Conservation (phyloP, 2,797 vertebrate species). For the Platalea minor region DNA sequence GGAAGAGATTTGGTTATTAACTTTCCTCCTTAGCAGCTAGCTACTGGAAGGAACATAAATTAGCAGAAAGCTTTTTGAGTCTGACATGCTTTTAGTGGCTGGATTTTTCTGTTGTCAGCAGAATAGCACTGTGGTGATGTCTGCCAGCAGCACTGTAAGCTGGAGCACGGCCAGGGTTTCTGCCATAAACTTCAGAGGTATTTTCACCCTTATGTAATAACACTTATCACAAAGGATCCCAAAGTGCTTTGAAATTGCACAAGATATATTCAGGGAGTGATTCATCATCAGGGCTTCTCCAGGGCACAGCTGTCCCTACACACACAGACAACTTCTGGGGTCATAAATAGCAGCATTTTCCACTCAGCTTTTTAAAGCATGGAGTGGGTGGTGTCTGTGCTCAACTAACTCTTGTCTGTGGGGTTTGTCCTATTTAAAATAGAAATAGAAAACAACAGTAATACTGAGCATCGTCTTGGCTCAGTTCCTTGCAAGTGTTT, state of each 20-base stretch:
- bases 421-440: not conserved
- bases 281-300: not conserved
- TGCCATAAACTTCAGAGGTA: not conserved
- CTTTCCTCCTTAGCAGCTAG: not conserved
- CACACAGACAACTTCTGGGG: not conserved
- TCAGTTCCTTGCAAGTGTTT: not conserved
- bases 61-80: conserved; percentile 6
- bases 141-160: not conserved
- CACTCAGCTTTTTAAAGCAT: not conserved
- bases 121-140: not conserved
- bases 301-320: not conserved
- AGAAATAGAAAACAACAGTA: not conserved
- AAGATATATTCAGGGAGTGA: not conserved
- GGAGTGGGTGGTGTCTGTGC: not conserved
- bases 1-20: not conserved
- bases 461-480: not conserved
- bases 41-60: conserved; percentile 7
- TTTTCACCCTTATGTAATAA: not conserved
- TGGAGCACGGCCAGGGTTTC: not conserved
- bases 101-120: conserved; percentile 32
- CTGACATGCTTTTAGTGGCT: conserved; percentile 7
- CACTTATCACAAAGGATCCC: not conserved
- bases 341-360: not conserved
- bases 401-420: not conserved
- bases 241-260: not conserved